phyloP scores from a whole-genome alignment of 2,113 vertebrate genomes.

The Trichechus manatus region DNA sequence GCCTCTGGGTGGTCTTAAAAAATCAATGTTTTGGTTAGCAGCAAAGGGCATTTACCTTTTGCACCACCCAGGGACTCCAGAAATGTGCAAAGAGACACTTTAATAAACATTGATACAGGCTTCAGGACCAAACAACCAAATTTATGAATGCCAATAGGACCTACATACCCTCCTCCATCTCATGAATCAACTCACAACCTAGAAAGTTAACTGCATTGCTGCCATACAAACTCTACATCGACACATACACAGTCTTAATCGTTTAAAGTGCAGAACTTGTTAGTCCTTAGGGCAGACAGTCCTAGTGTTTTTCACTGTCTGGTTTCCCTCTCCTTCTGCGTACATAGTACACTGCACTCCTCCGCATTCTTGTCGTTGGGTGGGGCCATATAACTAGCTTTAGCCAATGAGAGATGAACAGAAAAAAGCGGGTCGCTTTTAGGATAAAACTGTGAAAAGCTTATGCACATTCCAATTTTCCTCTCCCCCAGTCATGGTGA shows the following conservation, averaged over 20 bases:
- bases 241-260: not conserved
- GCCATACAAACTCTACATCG: not conserved
- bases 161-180: not conserved
- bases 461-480: not conserved
- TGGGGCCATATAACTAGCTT: not conserved
- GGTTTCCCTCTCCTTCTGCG: not conserved
- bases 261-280: not conserved
- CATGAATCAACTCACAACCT: not conserved
- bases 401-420: not conserved
- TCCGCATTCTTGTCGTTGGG: not conserved
- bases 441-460: not conserved
- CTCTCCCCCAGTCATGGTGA: accelerated
- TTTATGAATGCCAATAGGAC: not conserved
- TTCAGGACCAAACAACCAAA: not conserved
- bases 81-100: not conserved
- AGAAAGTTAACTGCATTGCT: not conserved
- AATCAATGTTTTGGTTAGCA: too few species aligned
- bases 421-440: not conserved
- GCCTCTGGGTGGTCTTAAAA: too few species aligned
- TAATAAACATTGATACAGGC: not conserved
- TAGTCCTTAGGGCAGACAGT: not conserved
- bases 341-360: not conserved
- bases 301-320: not conserved
- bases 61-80: too few species aligned
- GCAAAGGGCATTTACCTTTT: too few species aligned